These are phyloP conservation scores for Manduca sexta DNA, from an alignment of 1,140 invertebrate species.

Conservation along the genomic window DNA sequence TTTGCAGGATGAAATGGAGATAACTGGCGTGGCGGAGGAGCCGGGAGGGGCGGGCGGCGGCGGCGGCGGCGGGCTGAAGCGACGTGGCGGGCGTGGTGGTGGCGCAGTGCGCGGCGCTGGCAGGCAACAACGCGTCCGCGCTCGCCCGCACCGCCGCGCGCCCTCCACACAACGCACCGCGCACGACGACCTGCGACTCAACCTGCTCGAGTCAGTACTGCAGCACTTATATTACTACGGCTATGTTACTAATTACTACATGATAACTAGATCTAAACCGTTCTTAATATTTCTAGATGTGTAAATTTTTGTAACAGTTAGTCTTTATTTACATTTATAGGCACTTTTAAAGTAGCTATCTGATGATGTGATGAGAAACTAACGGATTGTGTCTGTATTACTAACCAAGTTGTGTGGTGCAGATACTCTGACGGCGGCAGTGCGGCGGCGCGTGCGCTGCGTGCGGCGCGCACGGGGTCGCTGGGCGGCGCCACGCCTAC, in stretches of 20 bases:
- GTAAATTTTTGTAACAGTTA: too few relatives aligned
- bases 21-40: constrained; percentile 91
- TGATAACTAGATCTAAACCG: too few relatives aligned
- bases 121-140: constrained; percentile 79
- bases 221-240: not conserved
- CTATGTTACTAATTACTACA: too few relatives aligned
- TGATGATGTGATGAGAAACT: not conserved
- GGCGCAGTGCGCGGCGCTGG: constrained; percentile 86
- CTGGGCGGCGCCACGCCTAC: constrained; percentile 10
- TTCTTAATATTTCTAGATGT: too few relatives aligned
- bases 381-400: too few relatives aligned
- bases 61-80: constrained; percentile 65
- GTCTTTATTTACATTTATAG: too few relatives aligned
- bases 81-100: constrained; percentile 86
- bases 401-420: too few relatives aligned
- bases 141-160: constrained; percentile 79
- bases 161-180: constrained; percentile 48
- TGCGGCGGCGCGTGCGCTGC: constrained; percentile 71
- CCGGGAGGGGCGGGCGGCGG: constrained; percentile 47
- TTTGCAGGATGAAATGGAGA: constrained; percentile 90
- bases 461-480: constrained; percentile 77
- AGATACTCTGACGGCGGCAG: constrained; percentile 81
- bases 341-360: not conserved
- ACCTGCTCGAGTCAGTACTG: constrained; percentile 79
- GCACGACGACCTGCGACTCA: constrained; percentile 64